A percentile compares a stretch with the other conserved stretches of the same genome.
Conservation (phyloP, 2,888 invertebrate genomes). For the Agrochola lychnidis region DNA sequence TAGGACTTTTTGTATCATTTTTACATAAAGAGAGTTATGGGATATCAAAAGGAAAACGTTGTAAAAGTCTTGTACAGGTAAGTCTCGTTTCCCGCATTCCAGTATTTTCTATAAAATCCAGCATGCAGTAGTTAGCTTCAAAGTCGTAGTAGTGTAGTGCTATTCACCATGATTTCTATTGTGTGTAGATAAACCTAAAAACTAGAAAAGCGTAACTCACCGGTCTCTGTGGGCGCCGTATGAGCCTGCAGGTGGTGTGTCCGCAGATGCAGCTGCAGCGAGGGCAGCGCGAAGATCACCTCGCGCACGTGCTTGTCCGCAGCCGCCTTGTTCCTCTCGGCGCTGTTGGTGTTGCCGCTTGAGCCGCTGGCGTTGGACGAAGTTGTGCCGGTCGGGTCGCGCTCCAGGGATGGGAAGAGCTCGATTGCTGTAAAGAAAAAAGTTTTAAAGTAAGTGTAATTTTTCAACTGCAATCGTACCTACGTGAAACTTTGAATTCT, state of each 20-base stretch:
- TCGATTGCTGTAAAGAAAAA: slow-evolving; percentile 93
- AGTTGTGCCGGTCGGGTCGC: slow-evolving; percentile 84
- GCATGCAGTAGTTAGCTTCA: background rate
- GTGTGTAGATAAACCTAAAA: background rate
- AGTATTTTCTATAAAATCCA: background rate
- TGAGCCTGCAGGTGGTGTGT: slow-evolving; percentile 97
- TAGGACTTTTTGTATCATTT: too few species aligned
- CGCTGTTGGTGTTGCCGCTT: slow-evolving; percentile 88
- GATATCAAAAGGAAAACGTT: too few species aligned
- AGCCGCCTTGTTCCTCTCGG: slow-evolving; percentile 84
- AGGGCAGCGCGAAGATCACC: slow-evolving; percentile 98
- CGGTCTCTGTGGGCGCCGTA: slow-evolving; percentile 92
- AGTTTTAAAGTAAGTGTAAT: background rate
- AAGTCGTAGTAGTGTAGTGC: background rate
- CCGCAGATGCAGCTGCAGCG: slow-evolving; percentile 97
- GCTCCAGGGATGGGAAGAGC: slow-evolving; percentile 96
- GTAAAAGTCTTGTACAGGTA: too few species aligned
- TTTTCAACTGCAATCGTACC: too few species aligned
- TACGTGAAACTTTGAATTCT: background rate
- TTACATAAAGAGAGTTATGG: too few species aligned
- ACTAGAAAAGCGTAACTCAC: slow-evolving; percentile 54
- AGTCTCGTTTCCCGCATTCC: background rate
- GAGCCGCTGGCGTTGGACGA: slow-evolving; percentile 83
- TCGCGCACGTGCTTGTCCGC: slow-evolving; percentile 94
- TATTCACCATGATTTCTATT: background rate